Base-by-base conservation (phyloP, 1,140 invertebrate species). In the Ostrea edulis region DNA sequence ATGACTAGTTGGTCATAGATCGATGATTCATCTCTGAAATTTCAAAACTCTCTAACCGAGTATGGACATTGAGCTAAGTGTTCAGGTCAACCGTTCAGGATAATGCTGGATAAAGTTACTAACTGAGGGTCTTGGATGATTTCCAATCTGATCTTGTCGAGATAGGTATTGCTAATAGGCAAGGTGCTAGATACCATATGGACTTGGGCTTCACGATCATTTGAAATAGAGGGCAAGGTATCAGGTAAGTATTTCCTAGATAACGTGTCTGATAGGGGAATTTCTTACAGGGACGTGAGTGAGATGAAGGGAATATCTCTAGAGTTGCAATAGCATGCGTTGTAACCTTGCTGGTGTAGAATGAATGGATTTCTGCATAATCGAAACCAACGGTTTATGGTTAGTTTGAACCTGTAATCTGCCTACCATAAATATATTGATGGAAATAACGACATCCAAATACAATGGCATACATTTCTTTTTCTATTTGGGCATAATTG, bases 381-480 rank as follows among this genome's bases (percentile, higher is more conserved):
- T 93, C 8, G 65, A 71, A 8, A 89, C 88, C 25, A 93, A 77
- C 22, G 92, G 90, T 53, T 92, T 91, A 65, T 92, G 89, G 52
- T 91, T 89, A 22, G 86, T 89, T 52, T 92, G 84, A 22, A 92
- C 82, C 8, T 29, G 17, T 11, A 90, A 87, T 25, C 89, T 53
- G 35, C 91, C 29, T 87, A 44, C 29, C 94, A n/a, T n/a, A n/a
- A n/a, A n/a, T n/a, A n/a, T n/a, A n/a, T n/a, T n/a, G n/a, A n/a
- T n/a, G n/a, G n/a, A 90, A 96, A 91, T 95, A 95, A 65, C 94
- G 92, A 20, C 96, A 93, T 2, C 94, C 95, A 91, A 94, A 96
- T 3, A 96, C 87, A n/a, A 96, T 95, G 0, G 95, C 94, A 8
- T 95, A 91, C 17, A 95, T 93, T 89, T 96, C 95, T 86, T 94